Evolutionary conservation across 2,888 invertebrate genomes (phyloP).

Genomic region (Pristionchus arcanus): DNA sequence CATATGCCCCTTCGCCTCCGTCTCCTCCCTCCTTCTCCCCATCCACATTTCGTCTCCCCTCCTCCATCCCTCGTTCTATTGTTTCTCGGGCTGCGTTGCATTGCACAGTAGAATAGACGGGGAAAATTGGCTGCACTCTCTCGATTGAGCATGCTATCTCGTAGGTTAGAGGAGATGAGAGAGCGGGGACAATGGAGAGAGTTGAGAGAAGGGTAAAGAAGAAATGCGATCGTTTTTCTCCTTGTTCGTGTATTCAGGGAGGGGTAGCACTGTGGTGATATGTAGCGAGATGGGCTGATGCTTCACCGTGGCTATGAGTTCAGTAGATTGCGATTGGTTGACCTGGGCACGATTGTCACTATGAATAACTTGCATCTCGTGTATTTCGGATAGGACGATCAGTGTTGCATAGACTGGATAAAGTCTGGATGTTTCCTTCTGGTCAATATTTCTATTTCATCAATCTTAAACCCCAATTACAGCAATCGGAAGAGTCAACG

Average conservation of each 20-base stretch:
- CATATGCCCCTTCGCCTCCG: neutral
- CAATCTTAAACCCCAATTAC: too few species aligned
- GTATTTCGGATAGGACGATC: too few species aligned
- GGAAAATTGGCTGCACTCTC: neutral
- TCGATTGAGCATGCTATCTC: neutral
- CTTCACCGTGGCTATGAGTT: neutral
- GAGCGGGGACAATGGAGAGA: neutral
- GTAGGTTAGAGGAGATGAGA: neutral
- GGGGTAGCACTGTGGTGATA: neutral
- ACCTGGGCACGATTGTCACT: too few species aligned
- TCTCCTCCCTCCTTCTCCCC: neutral
- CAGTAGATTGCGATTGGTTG: too few species aligned
- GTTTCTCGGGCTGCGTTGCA: neutral
- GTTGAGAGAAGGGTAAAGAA: neutral
- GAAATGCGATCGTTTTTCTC: neutral
- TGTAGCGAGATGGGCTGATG: neutral
- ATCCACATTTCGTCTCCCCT: neutral
- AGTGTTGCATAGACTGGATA: too few species aligned
- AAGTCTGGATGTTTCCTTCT: too few species aligned
- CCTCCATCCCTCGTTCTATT: neutral
- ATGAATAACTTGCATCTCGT: too few species aligned
- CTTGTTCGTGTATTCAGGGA: neutral
- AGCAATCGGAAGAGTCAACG: too few species aligned
- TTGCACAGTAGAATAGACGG: neutral
- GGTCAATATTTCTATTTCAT: too few species aligned